Evolutionary conservation across 2,113 vertebrate genomes (phyloP).

Genomic region (Turdus rufiventris): DNA sequence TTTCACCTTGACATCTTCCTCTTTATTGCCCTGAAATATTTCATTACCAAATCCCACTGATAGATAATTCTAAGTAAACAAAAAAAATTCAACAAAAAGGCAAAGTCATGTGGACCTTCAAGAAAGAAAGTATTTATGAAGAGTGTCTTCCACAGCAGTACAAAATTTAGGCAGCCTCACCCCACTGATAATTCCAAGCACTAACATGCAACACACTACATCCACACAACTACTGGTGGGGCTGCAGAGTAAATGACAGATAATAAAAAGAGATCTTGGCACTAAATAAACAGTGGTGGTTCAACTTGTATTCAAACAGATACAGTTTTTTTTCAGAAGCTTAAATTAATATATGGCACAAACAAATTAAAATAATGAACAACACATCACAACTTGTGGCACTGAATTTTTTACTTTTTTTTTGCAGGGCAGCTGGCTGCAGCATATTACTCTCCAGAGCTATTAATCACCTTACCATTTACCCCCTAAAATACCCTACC

Average conservation of each 20-base stretch:
- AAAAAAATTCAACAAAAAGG: not conserved
- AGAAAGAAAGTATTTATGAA: not conserved
- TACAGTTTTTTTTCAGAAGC: not conserved
- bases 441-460: not conserved
- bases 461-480: not conserved
- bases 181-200: not conserved
- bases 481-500: not conserved
- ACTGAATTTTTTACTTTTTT: not conserved
- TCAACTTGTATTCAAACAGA: not conserved
- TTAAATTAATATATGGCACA: not conserved
- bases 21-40: not conserved
- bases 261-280: not conserved
- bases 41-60: not conserved
- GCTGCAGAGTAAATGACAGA: not conserved
- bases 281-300: not conserved
- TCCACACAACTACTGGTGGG: not conserved
- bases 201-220: not conserved
- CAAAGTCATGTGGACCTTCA: not conserved
- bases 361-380: not conserved
- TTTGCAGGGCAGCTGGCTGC: not conserved
- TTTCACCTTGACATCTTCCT: not conserved
- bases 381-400: not conserved
- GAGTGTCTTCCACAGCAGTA: not conserved
- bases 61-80: not conserved
- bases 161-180: not conserved